Evolutionary conservation across 2,113 vertebrate species (phyloP).

Genomic region (Hemiscyllium ocellatum): DNA sequence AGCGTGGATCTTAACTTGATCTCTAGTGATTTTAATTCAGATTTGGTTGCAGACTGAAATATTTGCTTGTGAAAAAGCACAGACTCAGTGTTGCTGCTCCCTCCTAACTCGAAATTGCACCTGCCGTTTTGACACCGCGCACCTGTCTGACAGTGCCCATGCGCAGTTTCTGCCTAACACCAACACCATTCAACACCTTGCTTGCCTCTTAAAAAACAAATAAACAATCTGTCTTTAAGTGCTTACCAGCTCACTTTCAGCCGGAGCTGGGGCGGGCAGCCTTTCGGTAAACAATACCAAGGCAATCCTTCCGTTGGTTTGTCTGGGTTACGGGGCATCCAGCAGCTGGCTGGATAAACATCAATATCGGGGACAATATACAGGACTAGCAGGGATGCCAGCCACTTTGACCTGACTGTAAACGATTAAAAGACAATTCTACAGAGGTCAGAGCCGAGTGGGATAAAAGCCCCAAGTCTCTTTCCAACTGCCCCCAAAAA

Average conservation of each 20-base stretch:
- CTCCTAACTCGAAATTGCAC: slow-evolving; percentile 54
- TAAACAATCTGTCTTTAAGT: background rate
- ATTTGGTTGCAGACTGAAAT: background rate
- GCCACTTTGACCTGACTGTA: slow-evolving; percentile 25
- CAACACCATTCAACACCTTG: slow-evolving; percentile 26
- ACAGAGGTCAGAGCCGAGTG: background rate
- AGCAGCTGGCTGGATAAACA: slow-evolving; percentile 33
- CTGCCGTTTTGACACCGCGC: slow-evolving; percentile 75
- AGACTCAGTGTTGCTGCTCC: slow-evolving; percentile 43
- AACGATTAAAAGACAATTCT: slow-evolving; percentile 26
- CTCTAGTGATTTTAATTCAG: background rate
- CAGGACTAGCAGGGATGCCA: slow-evolving; percentile 31
- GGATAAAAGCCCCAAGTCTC: background rate
- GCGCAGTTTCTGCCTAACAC: slow-evolving; percentile 44
- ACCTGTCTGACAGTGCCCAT: slow-evolving; percentile 68
- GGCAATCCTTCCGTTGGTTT: background rate
- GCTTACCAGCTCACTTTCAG: slow-evolving; percentile 25
- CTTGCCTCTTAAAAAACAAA: slow-evolving; percentile 10
- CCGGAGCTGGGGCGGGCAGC: background rate
- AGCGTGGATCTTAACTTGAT: background rate
- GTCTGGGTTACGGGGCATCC: slow-evolving; percentile 13
- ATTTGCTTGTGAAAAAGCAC: background rate
- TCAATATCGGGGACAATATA: slow-evolving; percentile 18
- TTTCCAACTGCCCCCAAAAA: background rate
- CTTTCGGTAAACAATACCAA: slow-evolving; percentile 19